A percentile compares a stretch with the other conserved stretches of the same genome.
Conservation (phyloP, 2,113 vertebrate genomes). For the Sitta europaea region DNA sequence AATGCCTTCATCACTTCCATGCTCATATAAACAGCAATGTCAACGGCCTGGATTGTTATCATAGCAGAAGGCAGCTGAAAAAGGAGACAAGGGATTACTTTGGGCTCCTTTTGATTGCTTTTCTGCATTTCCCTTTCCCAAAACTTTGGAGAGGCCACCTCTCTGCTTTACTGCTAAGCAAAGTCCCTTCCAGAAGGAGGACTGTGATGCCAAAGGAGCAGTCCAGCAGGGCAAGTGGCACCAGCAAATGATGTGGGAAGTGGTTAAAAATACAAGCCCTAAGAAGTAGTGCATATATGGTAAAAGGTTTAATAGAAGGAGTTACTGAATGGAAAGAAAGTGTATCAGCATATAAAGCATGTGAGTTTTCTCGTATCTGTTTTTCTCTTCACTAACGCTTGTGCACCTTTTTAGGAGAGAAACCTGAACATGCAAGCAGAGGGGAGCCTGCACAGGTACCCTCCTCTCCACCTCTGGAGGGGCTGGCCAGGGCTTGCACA, state of each 20-base stretch:
- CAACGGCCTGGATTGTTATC: slow-evolving; percentile 31
- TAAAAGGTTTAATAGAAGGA: slow-evolving; percentile 53
- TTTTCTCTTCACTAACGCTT: slow-evolving; percentile 15
- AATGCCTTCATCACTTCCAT: slow-evolving; percentile 55
- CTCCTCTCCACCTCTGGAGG: background rate
- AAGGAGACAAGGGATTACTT: background rate
- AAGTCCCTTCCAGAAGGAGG: background rate
- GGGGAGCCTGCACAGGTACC: background rate
- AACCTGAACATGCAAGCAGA: background rate
- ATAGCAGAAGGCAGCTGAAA: background rate
- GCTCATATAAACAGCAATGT: slow-evolving; percentile 17
- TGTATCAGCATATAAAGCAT: background rate
- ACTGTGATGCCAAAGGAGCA: background rate
- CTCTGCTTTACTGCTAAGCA: background rate
- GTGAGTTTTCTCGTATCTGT: background rate
- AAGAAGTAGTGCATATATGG: slow-evolving; percentile 32
- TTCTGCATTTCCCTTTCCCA: background rate
- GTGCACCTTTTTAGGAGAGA: background rate
- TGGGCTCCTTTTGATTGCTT: background rate
- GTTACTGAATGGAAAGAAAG: slow-evolving; percentile 54
- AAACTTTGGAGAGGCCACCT: background rate
- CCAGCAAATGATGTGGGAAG: background rate
- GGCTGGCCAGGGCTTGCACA: rapidly evolving
- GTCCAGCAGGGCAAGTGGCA: rapidly evolving
- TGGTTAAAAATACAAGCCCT: slow-evolving; percentile 14